Conservation (phyloP, 2,888 invertebrate species). For the Prenolepis imparis region DNA sequence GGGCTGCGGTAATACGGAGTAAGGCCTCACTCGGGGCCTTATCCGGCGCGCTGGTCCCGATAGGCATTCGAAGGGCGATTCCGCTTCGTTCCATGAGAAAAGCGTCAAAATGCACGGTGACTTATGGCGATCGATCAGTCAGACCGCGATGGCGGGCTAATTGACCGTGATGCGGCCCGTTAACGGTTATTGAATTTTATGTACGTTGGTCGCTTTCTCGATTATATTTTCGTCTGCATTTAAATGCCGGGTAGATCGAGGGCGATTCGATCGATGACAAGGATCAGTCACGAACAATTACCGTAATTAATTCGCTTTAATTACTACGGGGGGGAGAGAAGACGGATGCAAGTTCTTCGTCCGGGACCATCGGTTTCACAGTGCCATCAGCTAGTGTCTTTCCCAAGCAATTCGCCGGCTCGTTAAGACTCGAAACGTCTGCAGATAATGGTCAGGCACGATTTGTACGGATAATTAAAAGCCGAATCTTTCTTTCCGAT, state of each 20-base stretch:
- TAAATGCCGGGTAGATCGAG: constrained; percentile 44
- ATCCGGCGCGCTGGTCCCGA: constrained; percentile 42
- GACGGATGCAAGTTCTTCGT: constrained; percentile 22
- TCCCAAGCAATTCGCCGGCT: constrained; percentile 64
- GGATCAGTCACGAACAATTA: constrained; percentile 79
- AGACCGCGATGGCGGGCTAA: constrained; percentile 59
- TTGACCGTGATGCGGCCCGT: constrained; percentile 58
- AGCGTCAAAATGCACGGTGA: constrained; percentile 66
- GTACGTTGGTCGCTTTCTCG: constrained; percentile 48
- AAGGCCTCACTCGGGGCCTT: constrained; percentile 62
- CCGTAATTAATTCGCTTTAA: constrained; percentile 80
- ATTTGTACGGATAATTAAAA: constrained; percentile 73
- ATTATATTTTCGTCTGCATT: constrained; percentile 65
- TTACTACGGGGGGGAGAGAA: constrained; percentile 68
- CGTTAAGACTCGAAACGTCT: constrained; percentile 73
- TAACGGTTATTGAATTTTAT: constrained; percentile 61
- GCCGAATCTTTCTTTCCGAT: constrained; percentile 55
- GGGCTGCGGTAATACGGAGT: constrained; percentile 67
- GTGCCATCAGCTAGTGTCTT: constrained; percentile 71
- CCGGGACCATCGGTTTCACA: constrained; percentile 74
- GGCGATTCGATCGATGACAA: constrained; percentile 79
- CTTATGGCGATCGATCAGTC: constrained; percentile 68
- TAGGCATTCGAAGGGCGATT: constrained; percentile 48
- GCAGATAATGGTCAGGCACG: constrained; percentile 65
- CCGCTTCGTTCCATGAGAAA: constrained; percentile 59